These are phyloP conservation scores for Meriones psammophilus DNA, from an alignment of 2,797 vertebrate species.

Conservation along the genomic window DNA sequence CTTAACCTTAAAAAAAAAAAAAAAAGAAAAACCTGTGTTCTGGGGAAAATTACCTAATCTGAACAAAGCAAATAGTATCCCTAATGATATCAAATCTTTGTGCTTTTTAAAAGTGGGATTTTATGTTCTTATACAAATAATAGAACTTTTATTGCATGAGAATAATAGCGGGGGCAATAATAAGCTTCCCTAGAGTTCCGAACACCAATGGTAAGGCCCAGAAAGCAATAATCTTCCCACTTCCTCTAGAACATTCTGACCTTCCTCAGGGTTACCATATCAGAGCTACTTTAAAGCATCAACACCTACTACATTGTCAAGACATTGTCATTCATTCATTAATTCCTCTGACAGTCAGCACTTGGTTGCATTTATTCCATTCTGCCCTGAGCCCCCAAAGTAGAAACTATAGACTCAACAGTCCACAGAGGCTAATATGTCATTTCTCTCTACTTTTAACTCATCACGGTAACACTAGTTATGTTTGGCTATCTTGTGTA, in stretches of 20 bases:
- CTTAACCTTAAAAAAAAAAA: constrained; percentile 13
- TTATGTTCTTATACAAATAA: constrained; percentile 60
- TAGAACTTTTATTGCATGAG: constrained; percentile 33
- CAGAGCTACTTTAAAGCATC: constrained; percentile 51
- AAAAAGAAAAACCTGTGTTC: not conserved
- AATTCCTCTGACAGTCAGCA: not conserved
- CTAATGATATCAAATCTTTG: constrained; percentile 18
- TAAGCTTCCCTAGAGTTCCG: not conserved
- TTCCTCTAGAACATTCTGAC: constrained; percentile 11
- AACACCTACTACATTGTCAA: constrained; percentile 31
- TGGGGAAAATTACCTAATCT: constrained; percentile 15
- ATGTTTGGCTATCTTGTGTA: constrained; percentile 48
- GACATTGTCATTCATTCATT: constrained; percentile 9
- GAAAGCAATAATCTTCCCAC: not conserved
- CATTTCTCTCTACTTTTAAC: constrained; percentile 62
- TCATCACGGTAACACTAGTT: not conserved
- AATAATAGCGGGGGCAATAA: constrained; percentile 28
- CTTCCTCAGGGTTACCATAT: not conserved
- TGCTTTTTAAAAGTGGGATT: not conserved
- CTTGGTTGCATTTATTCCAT: constrained; percentile 3
- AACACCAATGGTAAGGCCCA: not conserved
- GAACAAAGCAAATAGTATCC: constrained; percentile 15
- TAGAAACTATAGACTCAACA: constrained; percentile 24
- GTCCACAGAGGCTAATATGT: constrained; percentile 49
- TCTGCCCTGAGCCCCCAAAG: not conserved